Base-by-base conservation (phyloP, 2,113 vertebrate genomes). In the Diglossa brunneiventris region DNA sequence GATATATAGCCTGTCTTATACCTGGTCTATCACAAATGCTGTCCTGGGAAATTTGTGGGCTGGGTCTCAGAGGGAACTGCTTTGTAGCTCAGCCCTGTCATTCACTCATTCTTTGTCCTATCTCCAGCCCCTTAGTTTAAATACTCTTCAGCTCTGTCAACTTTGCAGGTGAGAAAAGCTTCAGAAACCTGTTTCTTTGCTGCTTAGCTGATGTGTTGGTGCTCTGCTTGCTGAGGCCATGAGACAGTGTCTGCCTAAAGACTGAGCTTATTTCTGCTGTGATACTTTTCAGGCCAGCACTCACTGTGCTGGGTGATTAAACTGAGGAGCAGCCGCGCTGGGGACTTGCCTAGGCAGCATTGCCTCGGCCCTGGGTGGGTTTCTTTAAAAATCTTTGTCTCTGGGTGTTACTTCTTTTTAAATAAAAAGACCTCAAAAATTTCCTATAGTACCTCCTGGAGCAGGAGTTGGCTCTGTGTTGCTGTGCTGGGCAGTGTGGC, bases 1-100 rank as follows among this genome's bases (percentile, higher is more conserved):
- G 77, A 92, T 95, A 30, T 84, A 92, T 94, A 70, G 69, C 53
- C 58, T 92, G 70, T 83, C 44, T 87, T 73, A 70, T 39, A 81
- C 19, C 24, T 64, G 63, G 13, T 52, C 35, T 20, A 2, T 78
- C 50, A 67, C 56, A 68, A 81, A 75, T 46, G 23, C 37, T 66
- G 80, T 61, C 13, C 3, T 3, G 22, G 58, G n/a, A 47, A 87
- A 75, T 70, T 76, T 86, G 79, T 52, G 69, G 55, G 13, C 79
- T 61, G 42, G 16, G 35, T 87, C 30, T 86, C 31, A 15, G 58
- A 80, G 12, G 8, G 12, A 33, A 18, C 8, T 58, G 27, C 87
- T 58, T 52, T 79, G n/a, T 64, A 94, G 46, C 28, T 27, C 7
- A 17, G 15, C 75, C 22, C 18, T 62, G 31, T 42, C 26, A 76